Conservation (phyloP, 2,113 vertebrate genomes). For the Scophthalmus maximus region DNA sequence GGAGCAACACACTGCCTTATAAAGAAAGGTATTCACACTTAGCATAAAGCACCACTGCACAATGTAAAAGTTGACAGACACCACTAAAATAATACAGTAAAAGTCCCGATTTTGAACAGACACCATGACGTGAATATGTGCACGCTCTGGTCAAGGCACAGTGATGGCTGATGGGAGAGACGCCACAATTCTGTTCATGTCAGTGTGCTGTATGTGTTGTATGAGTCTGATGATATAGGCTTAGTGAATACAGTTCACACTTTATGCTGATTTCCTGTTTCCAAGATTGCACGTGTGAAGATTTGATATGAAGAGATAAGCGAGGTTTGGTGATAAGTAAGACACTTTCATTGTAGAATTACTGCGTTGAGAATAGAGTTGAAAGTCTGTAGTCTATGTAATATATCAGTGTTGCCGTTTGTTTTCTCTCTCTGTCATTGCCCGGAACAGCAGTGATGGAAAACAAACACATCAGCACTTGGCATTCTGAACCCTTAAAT, state of each 20-base stretch:
- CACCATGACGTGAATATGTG: conserved; percentile 49
- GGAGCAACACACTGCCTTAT: conserved; percentile 77
- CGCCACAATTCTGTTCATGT: conserved; percentile 35
- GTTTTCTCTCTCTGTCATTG: conserved; percentile 82
- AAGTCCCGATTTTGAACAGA: conserved; percentile 63
- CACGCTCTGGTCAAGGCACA: conserved; percentile 37
- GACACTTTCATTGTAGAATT: conserved; percentile 67
- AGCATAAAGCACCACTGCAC: conserved; percentile 71
- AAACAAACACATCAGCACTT: conserved; percentile 86
- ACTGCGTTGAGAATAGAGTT: conserved; percentile 71
- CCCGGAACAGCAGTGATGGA: conserved; percentile 82
- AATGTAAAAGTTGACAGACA: conserved; percentile 76
- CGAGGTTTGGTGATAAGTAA: conserved; percentile 60
- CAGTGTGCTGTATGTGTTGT: conserved; percentile 31
- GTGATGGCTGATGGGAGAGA: conserved; percentile 53
- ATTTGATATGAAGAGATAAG: conserved; percentile 64
- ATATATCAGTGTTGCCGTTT: conserved; percentile 82
- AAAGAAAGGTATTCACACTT: conserved; percentile 83
- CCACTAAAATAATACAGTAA: conserved; percentile 65
- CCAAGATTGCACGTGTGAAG: conserved; percentile 38
- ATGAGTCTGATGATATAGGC: conserved; percentile 11
- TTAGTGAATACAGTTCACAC: neutral
- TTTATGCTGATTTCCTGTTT: conserved; percentile 12
- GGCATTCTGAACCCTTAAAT: conserved; percentile 81
- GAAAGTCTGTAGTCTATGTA: conserved; percentile 70